These are phyloP conservation scores for Botrylloides violaceus DNA, from an alignment of 23 tunicate genomes.

Conservation along the genomic window DNA sequence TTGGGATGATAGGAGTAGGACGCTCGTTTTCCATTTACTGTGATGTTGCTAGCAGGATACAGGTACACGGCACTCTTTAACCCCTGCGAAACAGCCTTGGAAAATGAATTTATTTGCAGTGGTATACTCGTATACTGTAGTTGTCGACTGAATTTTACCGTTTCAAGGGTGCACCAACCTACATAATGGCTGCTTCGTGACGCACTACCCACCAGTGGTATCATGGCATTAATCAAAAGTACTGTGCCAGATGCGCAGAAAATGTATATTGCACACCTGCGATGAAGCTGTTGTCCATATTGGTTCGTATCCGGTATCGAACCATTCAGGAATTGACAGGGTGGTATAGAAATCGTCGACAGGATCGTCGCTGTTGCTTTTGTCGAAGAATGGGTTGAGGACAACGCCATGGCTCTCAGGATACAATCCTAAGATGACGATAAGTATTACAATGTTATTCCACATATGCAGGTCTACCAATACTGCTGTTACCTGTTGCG, in stretches of 20 bases:
- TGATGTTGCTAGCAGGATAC: constrained; percentile 78
- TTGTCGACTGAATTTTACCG: too few species aligned
- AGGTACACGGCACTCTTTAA: constrained; percentile 71
- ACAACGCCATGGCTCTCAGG: constrained; percentile 86
- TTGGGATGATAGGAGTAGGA: constrained; percentile 28
- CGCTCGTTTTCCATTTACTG: constrained; percentile 49
- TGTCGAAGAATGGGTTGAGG: constrained; percentile 62
- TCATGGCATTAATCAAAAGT: too few species aligned
- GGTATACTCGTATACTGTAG: too few species aligned
- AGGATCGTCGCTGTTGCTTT: background rate
- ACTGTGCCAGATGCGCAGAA: too few species aligned
- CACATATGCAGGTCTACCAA: too few species aligned
- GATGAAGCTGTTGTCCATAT: constrained; percentile 89
- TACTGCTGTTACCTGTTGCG: constrained; percentile 96
- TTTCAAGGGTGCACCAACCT: too few species aligned
- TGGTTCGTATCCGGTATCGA: constrained; percentile 94
- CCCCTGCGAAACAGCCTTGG: constrained; percentile 37
- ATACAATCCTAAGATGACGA: constrained; percentile 81
- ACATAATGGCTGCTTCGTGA: too few species aligned
- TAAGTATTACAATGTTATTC: too few species aligned
- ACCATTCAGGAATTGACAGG: constrained; percentile 74
- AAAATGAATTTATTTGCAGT: too few species aligned
- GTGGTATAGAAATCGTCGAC: constrained; percentile 42
- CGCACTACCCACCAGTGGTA: too few species aligned
- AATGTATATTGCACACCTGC: too few species aligned